Conservation (phyloP, 2,888 invertebrate genomes). For the Strigamia crassipes region DNA sequence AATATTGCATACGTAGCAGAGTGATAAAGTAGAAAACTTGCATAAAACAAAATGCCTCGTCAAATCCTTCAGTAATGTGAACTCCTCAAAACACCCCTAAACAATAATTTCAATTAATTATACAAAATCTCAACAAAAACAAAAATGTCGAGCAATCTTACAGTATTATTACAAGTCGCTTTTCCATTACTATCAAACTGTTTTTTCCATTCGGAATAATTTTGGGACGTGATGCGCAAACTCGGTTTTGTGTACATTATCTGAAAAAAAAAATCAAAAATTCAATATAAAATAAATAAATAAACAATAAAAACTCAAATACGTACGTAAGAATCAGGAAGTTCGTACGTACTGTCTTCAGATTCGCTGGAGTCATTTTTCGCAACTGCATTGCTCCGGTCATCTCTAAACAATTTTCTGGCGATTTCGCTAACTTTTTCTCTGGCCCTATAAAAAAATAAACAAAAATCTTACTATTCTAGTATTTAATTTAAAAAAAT, state of each 20-base stretch:
- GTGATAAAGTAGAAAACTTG: not conserved
- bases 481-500: not conserved
- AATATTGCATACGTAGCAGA: not conserved
- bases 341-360: not conserved
- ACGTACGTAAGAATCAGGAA: not conserved
- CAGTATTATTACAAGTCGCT: not conserved
- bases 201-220: not conserved
- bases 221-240: not conserved
- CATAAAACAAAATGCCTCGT: not conserved
- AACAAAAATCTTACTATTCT: not conserved
- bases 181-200: not conserved
- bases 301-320: not conserved
- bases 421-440: slow-evolving; percentile 43
- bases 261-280: not conserved
- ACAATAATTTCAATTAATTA: not conserved
- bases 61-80: not conserved
- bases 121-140: not conserved
- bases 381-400: not conserved
- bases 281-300: not conserved
- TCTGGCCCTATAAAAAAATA: slow-evolving; percentile 7
- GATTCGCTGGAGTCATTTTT: not conserved
- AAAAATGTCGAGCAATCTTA: not conserved
- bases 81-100: not conserved
- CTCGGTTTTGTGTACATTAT: not conserved
- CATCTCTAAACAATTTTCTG: not conserved